Evolutionary conservation across 2,888 invertebrate genomes (phyloP).

Genomic region (Agonum fuliginosum): DNA sequence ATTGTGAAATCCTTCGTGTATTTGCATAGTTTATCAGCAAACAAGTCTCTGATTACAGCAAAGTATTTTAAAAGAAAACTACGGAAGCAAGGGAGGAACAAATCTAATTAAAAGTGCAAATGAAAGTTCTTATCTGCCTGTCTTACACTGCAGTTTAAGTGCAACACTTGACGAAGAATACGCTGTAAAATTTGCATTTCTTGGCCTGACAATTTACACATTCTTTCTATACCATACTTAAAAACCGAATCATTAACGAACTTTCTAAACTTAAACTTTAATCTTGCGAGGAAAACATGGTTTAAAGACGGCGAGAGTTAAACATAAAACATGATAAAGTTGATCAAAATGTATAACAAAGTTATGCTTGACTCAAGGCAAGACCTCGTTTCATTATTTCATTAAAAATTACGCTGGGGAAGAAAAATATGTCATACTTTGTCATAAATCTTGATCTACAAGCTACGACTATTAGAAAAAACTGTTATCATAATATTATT

Average conservation of each 20-base stretch:
- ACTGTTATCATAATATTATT: too few relatives aligned
- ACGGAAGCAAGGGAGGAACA: constrained; percentile 30
- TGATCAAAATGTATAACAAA: too few relatives aligned
- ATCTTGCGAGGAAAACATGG: neutral
- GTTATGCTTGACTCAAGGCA: too few relatives aligned
- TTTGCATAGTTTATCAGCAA: constrained; percentile 18
- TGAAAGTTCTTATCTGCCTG: constrained; percentile 52
- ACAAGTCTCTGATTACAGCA: constrained; percentile 36
- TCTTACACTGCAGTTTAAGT: constrained; percentile 42
- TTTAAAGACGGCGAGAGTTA: too few relatives aligned
- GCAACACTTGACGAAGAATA: constrained; percentile 49
- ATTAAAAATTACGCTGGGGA: too few relatives aligned
- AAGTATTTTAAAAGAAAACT: constrained; percentile 48
- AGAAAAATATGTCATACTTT: too few relatives aligned
- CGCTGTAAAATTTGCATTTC: constrained; percentile 52
- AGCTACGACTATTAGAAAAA: too few relatives aligned
- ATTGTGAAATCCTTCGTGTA: neutral
- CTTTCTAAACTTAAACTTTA: constrained; percentile 12
- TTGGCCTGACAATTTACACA: constrained; percentile 32
- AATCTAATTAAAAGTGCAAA: constrained; percentile 57
- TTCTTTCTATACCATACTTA: constrained; percentile 28
- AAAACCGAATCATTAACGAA: constrained; percentile 22
- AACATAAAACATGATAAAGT: too few relatives aligned
- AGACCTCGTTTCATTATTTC: too few relatives aligned
- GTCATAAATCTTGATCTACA: too few relatives aligned